A percentile compares a stretch with the other conserved stretches of the same genome.
phyloP scores from a whole-genome alignment of 2,888 invertebrate species.

The Carpatolechia fugitivella region DNA sequence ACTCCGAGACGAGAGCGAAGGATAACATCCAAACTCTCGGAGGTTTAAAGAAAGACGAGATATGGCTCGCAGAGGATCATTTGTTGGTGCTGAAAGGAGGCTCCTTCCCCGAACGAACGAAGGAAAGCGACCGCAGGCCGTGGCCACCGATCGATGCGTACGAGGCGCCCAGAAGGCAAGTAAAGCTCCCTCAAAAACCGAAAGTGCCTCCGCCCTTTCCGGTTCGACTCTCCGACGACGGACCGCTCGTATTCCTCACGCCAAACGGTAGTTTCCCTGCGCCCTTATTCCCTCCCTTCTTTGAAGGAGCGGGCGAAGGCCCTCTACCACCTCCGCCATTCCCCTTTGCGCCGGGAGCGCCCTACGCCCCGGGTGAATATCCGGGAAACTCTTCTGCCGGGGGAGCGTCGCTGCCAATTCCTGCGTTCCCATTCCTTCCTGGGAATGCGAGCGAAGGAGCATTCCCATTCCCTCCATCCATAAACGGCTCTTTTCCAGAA shows the following conservation, averaged over 20 bases:
- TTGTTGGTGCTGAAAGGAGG: constrained; percentile 90
- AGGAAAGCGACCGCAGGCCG: constrained; percentile 64
- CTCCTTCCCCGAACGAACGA: constrained; percentile 79
- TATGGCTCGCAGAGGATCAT: constrained; percentile 95
- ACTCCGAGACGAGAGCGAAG: constrained; percentile 87
- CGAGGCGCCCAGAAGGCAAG: constrained; percentile 89
- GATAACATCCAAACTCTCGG: constrained; percentile 90
- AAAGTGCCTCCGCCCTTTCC: constrained; percentile 96
- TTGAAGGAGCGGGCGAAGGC: constrained; percentile 81
- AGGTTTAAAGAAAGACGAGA: constrained; percentile 90
- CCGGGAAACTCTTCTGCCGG: constrained; percentile 83
- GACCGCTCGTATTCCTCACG: constrained; percentile 92
- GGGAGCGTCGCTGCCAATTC: constrained; percentile 81
- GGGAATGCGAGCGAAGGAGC: constrained; percentile 78
- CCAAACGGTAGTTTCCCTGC: constrained; percentile 87
- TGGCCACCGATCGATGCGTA: constrained; percentile 93
- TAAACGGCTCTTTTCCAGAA: constrained; percentile 80
- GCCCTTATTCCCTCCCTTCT: constrained; percentile 83
- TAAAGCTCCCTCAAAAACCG: constrained; percentile 89
- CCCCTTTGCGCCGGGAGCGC: constrained; percentile 79
- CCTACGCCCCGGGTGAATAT: constrained; percentile 79
- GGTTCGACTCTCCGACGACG: constrained; percentile 90
- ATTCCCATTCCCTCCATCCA: constrained; percentile 76
- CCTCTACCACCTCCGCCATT: constrained; percentile 75
- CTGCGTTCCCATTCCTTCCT: constrained; percentile 81